phyloP scores from a whole-genome alignment of 2,113 vertebrate genomes.

The Hemiprocne comata region DNA sequence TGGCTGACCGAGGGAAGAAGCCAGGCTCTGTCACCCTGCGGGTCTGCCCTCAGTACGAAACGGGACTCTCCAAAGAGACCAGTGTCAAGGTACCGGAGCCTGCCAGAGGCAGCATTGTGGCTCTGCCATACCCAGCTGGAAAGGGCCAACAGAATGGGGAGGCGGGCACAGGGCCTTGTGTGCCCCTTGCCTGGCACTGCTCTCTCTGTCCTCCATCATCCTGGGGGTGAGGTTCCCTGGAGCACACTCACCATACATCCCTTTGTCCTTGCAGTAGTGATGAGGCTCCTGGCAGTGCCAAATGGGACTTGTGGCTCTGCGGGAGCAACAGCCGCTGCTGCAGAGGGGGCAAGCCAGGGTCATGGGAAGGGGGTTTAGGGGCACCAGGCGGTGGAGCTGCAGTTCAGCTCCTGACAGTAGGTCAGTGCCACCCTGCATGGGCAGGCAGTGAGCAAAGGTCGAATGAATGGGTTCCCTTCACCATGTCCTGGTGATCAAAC shows the following conservation, averaged over 20 bases:
- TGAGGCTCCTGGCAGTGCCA: rapidly evolving
- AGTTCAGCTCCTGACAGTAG: background rate
- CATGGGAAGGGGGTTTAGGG: rapidly evolving
- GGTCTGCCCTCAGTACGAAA: conserved; percentile 87
- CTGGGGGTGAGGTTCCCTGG: background rate
- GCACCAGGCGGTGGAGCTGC: rapidly evolving
- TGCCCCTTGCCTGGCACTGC: background rate
- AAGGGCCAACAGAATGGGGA: background rate
- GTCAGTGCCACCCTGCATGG: background rate
- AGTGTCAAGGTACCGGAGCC: conserved; percentile 83
- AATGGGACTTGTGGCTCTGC: rapidly evolving
- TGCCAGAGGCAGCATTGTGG: rapidly evolving
- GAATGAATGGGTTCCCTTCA: background rate
- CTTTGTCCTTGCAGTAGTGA: background rate
- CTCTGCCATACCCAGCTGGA: rapidly evolving
- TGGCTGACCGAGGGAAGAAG: conserved; percentile 62
- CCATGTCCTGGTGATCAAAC: background rate
- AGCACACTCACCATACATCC: background rate
- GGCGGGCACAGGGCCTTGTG: rapidly evolving
- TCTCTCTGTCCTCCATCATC: background rate
- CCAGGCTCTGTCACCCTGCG: conserved; percentile 77
- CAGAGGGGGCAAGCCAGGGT: background rate
- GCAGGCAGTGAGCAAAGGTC: background rate
- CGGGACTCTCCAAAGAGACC: conserved; percentile 88
- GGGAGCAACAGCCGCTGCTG: rapidly evolving